These are phyloP conservation scores for Pholis gunnellus DNA, from an alignment of 2,113 vertebrate species.

Conservation along the genomic window DNA sequence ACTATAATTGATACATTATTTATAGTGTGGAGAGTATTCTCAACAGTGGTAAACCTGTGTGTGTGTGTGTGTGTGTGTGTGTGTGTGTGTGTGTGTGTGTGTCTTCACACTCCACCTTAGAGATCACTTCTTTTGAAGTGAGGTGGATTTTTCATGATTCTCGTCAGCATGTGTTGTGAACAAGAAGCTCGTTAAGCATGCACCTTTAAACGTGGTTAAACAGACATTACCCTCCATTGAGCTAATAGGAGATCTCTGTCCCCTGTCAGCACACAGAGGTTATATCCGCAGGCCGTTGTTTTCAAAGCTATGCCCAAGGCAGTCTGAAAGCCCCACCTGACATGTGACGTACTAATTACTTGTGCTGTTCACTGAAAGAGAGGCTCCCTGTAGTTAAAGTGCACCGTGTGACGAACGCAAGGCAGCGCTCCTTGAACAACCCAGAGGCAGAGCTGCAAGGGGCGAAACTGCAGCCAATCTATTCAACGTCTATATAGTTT, in stretches of 20 bases:
- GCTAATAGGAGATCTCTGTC: background rate
- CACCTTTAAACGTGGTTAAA: background rate
- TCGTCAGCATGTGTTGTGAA: background rate
- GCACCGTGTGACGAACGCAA: background rate
- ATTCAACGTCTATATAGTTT: background rate
- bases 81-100: no score
- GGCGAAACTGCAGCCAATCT: background rate
- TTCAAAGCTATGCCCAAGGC: background rate
- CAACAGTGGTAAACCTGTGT: no score
- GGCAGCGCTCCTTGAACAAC: background rate
- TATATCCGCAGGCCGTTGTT: background rate
- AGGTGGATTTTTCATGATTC: no score
- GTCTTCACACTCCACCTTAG: no score
- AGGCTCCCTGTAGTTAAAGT: constrained; percentile 7
- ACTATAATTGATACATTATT: background rate
- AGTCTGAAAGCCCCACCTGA: background rate
- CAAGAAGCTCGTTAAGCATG: background rate
- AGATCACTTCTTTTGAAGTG: background rate
- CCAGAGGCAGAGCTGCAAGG: background rate
- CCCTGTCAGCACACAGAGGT: background rate
- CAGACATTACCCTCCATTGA: background rate
- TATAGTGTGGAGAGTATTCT: background rate
- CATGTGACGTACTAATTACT: background rate
- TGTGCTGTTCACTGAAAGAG: background rate
- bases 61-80: no score